These are phyloP conservation scores for Pristionchus japonicus DNA, from an alignment of 2,888 invertebrate genomes.

Conservation along the genomic window DNA sequence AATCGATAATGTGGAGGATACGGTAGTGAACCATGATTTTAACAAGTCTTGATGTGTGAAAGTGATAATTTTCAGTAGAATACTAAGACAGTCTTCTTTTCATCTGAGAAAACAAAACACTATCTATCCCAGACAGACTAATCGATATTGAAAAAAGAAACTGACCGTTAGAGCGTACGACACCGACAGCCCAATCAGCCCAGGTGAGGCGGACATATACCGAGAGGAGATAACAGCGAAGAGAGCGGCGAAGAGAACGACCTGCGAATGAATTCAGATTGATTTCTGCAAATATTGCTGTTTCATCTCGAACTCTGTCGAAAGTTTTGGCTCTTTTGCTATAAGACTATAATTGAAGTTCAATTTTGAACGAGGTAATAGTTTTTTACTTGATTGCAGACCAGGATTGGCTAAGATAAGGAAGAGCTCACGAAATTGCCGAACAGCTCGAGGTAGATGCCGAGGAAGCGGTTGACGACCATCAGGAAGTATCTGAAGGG, in stretches of 20 bases:
- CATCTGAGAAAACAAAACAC: too few relatives aligned
- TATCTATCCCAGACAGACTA: too few relatives aligned
- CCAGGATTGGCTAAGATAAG: background rate
- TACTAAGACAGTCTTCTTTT: too few relatives aligned
- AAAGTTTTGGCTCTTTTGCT: too few relatives aligned
- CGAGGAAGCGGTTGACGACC: constrained; percentile 83
- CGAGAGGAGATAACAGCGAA: constrained; percentile 84
- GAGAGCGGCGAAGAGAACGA: constrained; percentile 90
- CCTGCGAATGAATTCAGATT: background rate
- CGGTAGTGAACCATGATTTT: background rate
- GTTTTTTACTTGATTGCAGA: background rate
- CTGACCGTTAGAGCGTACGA: constrained; percentile 75
- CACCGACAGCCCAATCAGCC: constrained; percentile 79
- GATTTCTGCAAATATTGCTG: background rate
- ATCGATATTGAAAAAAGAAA: background rate
- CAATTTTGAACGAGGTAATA: background rate
- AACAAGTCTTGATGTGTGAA: too few relatives aligned
- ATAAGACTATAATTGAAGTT: too few relatives aligned
- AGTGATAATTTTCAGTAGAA: too few relatives aligned
- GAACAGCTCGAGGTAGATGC: constrained; percentile 92
- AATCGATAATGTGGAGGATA: background rate
- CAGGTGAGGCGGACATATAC: constrained; percentile 76
- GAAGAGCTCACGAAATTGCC: constrained; percentile 82
- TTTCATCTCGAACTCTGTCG: background rate
- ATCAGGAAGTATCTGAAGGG: constrained; percentile 63